Percentiles rank a stretch among this genome's conserved stretches.
These are phyloP conservation scores for Steinernema feltiae DNA, from an alignment of 1,140 invertebrate genomes.

Conservation along the genomic window DNA sequence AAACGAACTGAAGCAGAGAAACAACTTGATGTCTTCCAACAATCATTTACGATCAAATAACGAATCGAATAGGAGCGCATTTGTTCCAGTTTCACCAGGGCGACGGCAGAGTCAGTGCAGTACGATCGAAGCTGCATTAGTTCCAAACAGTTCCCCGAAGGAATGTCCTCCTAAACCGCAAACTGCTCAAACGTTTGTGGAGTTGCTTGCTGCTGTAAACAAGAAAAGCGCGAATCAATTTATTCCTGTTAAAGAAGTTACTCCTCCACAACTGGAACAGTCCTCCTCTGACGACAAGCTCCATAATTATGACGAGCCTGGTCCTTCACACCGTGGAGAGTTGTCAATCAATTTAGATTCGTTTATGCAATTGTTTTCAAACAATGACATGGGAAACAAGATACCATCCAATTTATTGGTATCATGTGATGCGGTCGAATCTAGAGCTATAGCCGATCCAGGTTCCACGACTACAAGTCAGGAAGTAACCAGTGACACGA, in stretches of 20 bases:
- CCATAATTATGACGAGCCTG: not conserved
- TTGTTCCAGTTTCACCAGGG: slow-evolving; percentile 10
- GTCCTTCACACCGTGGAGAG: not conserved
- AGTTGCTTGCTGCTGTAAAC: not conserved
- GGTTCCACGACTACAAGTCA: not conserved
- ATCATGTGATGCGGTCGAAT: not conserved
- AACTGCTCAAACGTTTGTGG: slow-evolving; percentile 2
- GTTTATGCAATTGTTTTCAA: not conserved
- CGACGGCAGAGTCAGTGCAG: slow-evolving; percentile 11
- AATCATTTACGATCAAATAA: not conserved
- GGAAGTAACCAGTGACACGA: not conserved
- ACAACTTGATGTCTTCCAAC: slow-evolving; percentile 7
- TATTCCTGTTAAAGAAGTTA: not conserved
- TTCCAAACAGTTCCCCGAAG: not conserved
- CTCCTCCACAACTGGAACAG: not conserved
- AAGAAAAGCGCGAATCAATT: slow-evolving; percentile 3
- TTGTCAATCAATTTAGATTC: not conserved
- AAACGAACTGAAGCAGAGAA: slow-evolving; percentile 19
- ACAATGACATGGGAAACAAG: not conserved
- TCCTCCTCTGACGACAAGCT: not conserved
- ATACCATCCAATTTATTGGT: not conserved
- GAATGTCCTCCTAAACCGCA: slow-evolving; percentile 17
- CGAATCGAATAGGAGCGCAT: slow-evolving; percentile 13
- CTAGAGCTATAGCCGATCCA: not conserved
- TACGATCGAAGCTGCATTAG: slow-evolving; percentile 7